Evolutionary conservation across 2,888 invertebrate genomes (phyloP), one percentile per base, ranked within the genome.

Genomic region (Scrobipalpa atriplicella): DNA sequence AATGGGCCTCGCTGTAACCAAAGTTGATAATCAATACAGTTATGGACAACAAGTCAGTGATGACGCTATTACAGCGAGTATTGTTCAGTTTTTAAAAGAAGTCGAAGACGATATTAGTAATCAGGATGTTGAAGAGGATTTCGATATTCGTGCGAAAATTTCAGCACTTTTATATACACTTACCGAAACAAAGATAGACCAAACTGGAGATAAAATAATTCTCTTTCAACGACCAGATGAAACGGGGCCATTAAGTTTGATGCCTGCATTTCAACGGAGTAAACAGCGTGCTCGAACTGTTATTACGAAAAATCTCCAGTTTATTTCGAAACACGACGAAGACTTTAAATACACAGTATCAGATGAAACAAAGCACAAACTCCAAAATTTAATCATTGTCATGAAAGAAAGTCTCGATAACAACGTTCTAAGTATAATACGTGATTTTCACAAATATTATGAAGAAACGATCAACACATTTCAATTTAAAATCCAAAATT

Each of bases 361-460:
- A 38, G 58, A 38, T 11, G 58, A 36, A 16, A 58, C 58, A 36
- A 58, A 58, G n/a, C n/a, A 58, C 9, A 58, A 58, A 36, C 58
- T 58, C n/a, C 8, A 58, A n/a, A 38, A 58, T 16, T 0, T 58
- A n/a, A 16, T 38, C 2, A 16, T 38, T 29, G 58, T 9, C 16
- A 9, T 38, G n/a, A n/a, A 52, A 52, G 18, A 19, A 10, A 19
- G 18, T 19, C 19, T 52, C 5, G 19, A 52, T 18, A 19, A 52
- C 1, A 58, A 58, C 36, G 38, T 58, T 8, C n/a, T 38, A 38
- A 9, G 16, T 8, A 9, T 58, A 0, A n/a, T 16, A 16, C 11
- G 1, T 16, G 5, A 58, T 16, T 16, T 58, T 1, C 2, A 16
- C n/a, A 16, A 58, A n/a, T n/a, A 58, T 29, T 58, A 16, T 9